Evolutionary conservation across 2,888 invertebrate species (phyloP), one percentile per base, ranked within the genome.

Genomic region (Branchellion lobata): DNA sequence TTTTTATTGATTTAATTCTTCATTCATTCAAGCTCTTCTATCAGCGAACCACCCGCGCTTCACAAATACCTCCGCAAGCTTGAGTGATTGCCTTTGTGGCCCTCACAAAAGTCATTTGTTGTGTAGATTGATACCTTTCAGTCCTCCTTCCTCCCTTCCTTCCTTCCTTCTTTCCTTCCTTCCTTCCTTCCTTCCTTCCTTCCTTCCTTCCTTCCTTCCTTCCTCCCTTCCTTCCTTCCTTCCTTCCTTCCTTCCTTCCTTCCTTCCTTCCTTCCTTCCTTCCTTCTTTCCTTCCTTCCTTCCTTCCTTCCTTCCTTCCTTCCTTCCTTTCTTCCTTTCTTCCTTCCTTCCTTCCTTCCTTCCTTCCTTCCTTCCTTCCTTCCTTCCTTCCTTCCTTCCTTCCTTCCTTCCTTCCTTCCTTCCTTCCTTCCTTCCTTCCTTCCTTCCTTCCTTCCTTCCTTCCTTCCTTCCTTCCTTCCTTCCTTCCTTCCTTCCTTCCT

Each of bases 381-480:
- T 24, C 61, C 61, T 57, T 24, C 61, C 61, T 57, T 24, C 61
- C 61, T 57, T 24, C 61, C 61, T 57, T 24, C 61, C 61, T 57
- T 24, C 61, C 61, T 57, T 24, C 61, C 61, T 57, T 24, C 61
- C 61, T 57, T 24, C 61, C 61, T 57, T 24, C 61, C 61, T 57
- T 24, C 61, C 61, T 57, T 24, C 61, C 61, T 57, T 40, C 72
- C 57, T 36, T 71, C 53, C 57, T 8, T n/a, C 33, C 24, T 31
- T 24, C 53, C 71, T 40, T 24, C 61, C 61, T 57, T 24, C 61
- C 27, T 21, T 18, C 33, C 61, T 14, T 57, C 65, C 77, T 78
- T 69, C 69, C 69, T 71, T 21, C 76, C 53, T 53, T 36, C 40
- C 51, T 77, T 72, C 79, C 31, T 47, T 36, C 79, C 68, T 53